Percentiles rank a stretch among this genome's conserved stretches.
Evolutionary conservation across 2,113 vertebrate genomes (phyloP).

Genomic region (Andinoacara biseriatus): DNA sequence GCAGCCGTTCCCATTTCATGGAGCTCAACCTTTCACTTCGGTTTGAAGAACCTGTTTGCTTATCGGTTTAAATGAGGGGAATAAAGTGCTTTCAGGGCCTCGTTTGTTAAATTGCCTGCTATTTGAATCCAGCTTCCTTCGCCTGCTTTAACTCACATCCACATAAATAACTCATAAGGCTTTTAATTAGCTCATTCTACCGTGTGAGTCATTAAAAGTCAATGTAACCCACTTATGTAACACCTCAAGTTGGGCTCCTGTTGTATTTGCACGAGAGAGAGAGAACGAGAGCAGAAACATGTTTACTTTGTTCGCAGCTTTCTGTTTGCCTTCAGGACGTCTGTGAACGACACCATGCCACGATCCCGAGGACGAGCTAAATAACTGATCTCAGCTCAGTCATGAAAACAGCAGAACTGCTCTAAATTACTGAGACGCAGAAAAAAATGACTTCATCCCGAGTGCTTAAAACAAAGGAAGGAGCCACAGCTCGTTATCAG

Average conservation of each 20-base stretch:
- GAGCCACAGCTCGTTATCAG: not conserved
- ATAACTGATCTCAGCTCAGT: not conserved
- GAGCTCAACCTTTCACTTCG: not conserved
- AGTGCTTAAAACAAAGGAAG: not conserved
- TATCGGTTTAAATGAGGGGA: not conserved
- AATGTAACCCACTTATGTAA: not conserved
- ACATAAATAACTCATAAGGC: constrained; percentile 12
- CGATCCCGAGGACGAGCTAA: not conserved
- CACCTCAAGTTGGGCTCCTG: not conserved
- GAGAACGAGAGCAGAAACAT: not conserved
- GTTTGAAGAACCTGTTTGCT: constrained; percentile 1
- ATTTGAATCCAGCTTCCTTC: not conserved
- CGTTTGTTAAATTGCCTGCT: not conserved
- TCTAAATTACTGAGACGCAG: not conserved
- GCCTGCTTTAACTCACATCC: not conserved
- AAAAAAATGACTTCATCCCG: not conserved
- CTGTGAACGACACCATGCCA: not conserved
- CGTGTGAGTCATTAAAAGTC: not conserved
- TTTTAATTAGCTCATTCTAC: constrained; percentile 4
- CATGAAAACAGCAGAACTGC: not conserved
- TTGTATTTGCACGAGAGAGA: not conserved
- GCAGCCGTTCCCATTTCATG: not conserved
- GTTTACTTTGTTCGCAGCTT: not conserved
- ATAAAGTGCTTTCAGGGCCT: constrained; percentile 4
- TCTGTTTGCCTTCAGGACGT: not conserved